These are phyloP conservation scores for Eonycteris spelaea DNA, from an alignment of 2,113 vertebrate genomes.

Conservation along the genomic window DNA sequence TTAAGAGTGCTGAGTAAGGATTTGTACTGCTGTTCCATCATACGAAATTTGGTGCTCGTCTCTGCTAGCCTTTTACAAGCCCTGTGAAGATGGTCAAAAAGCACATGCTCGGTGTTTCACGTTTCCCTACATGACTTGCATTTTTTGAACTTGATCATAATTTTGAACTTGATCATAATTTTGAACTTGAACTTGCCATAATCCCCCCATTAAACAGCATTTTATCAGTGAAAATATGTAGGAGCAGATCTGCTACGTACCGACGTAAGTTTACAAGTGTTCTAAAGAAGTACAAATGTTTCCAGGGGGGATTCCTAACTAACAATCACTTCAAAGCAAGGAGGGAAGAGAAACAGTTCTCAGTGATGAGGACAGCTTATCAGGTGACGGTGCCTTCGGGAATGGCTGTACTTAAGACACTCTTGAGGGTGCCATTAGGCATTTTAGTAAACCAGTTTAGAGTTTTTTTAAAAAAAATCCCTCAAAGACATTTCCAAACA, in stretches of 20 bases:
- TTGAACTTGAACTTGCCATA: not conserved
- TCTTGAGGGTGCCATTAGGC: not conserved
- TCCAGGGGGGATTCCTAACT: not conserved
- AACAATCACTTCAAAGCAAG: not conserved
- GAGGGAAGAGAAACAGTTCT: not conserved
- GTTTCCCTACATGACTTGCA: not conserved
- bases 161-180: too few relatives aligned
- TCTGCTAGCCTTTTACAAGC: conserved; percentile 86
- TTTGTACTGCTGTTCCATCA: conserved; percentile 83
- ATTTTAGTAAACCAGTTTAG: not conserved
- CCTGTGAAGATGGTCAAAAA: conserved; percentile 77
- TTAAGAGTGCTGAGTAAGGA: conserved; percentile 83
- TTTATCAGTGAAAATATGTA: not conserved
- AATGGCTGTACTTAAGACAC: not conserved
- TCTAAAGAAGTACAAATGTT: not conserved
- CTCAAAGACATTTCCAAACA: not conserved
- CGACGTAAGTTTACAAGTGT: not conserved
- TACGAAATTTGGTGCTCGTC: conserved; percentile 84
- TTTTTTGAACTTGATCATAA: too few relatives aligned
- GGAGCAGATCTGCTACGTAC: not conserved
- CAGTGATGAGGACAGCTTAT: not conserved
- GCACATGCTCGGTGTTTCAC: not conserved
- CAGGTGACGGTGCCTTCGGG: not conserved
- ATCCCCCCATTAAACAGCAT: not conserved
- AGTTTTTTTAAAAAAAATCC: not conserved